These are phyloP conservation scores for Aptenodytes forsteri DNA, from an alignment of 2,113 vertebrate species.

Conservation along the genomic window DNA sequence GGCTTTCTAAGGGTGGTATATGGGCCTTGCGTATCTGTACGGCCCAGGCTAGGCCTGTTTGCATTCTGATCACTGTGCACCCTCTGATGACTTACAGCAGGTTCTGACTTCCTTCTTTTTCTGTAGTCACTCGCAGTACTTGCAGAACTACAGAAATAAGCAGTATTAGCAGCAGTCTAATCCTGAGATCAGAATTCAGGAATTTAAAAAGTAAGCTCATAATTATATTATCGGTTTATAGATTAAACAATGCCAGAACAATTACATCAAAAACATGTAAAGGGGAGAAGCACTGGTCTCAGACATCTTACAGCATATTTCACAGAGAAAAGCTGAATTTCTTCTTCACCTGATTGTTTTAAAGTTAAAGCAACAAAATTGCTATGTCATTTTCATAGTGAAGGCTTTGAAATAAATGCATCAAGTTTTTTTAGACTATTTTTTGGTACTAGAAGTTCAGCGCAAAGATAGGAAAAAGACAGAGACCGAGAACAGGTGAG, in stretches of 20 bases:
- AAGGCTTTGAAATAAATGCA: neutral
- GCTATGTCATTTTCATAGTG: neutral
- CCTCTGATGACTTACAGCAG: slow-evolving; percentile 82
- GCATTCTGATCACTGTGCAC: slow-evolving; percentile 73
- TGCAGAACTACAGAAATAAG: slow-evolving; percentile 56
- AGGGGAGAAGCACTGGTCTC: neutral
- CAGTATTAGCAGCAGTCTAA: neutral
- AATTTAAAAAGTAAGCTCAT: neutral
- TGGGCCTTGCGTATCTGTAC: slow-evolving; percentile 76
- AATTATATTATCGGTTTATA: neutral
- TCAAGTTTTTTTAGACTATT: neutral
- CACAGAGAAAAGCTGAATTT: neutral
- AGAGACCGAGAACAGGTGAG: neutral
- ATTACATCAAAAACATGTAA: neutral
- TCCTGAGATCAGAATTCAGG: neutral
- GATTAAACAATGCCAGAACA: neutral
- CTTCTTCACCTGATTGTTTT: neutral
- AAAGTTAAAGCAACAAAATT: neutral
- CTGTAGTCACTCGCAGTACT: slow-evolving; percentile 90
- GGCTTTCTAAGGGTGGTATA: slow-evolving; percentile 82
- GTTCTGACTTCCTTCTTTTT: slow-evolving; percentile 96
- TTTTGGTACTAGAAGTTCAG: neutral
- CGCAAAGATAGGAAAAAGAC: neutral
- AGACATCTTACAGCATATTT: neutral
- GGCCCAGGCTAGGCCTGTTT: slow-evolving; percentile 68